Conservation (phyloP, 2,113 vertebrate genomes). For the Phrynocephalus versicolor region DNA sequence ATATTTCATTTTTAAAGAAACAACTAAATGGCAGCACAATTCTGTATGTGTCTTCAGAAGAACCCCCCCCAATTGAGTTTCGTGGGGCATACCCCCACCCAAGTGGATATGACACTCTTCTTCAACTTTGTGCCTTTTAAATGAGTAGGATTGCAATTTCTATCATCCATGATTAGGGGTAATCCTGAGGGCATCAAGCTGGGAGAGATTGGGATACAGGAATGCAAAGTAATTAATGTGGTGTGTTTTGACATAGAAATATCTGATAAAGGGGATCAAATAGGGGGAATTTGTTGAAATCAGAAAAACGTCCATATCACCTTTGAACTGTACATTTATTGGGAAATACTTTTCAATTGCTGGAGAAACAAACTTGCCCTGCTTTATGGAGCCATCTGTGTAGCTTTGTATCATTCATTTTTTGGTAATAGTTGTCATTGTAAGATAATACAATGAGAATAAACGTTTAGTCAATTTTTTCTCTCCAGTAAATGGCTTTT, state of each 20-base stretch:
- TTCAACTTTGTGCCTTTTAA: too few relatives aligned
- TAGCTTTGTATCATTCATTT: neutral
- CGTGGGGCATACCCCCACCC: too few relatives aligned
- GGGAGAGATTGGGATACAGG: too few relatives aligned
- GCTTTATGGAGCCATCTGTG: neutral
- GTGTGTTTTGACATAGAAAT: neutral
- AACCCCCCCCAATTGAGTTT: too few relatives aligned
- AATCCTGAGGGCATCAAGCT: too few relatives aligned
- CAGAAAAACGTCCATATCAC: neutral
- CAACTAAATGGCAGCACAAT: too few relatives aligned
- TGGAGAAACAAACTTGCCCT: neutral
- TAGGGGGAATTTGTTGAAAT: neutral
- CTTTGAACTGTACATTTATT: neutral
- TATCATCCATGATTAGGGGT: too few relatives aligned
- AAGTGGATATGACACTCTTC: too few relatives aligned
- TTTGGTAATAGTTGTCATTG: neutral
- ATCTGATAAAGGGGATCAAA: neutral
- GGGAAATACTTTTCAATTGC: neutral
- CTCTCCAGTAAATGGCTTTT: slow-evolving; percentile 46
- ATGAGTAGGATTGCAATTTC: too few relatives aligned
- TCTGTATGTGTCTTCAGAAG: too few relatives aligned
- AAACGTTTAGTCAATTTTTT: neutral
- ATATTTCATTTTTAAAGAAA: too few relatives aligned
- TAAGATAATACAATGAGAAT: neutral
- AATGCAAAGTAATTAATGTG: too few relatives aligned